Evolutionary conservation across 2,113 vertebrate species (phyloP).

Genomic region (Pelobates fuscus): DNA sequence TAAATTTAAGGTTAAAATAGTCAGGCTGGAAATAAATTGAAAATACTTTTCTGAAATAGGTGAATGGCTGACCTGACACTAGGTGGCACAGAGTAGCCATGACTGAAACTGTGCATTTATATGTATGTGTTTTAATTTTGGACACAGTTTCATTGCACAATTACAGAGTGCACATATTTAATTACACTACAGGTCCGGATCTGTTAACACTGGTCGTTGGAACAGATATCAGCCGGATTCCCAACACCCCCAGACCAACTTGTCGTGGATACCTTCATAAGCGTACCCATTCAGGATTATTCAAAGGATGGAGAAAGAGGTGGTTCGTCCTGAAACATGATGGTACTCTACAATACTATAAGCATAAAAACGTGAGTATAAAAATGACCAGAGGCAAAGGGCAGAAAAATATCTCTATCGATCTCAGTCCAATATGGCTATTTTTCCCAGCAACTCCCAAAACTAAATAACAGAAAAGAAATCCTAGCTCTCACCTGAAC

Average conservation of each 20-base stretch:
- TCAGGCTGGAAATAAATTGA: no score
- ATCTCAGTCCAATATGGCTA: no score
- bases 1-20: no score
- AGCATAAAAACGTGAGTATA: conserved; percentile 80
- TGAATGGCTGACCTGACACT: no score
- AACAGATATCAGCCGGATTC: conserved; percentile 82
- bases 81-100: no score
- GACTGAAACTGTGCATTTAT: no score
- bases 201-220: conserved; percentile 80
- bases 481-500: no score
- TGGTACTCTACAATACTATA: conserved; percentile 83
- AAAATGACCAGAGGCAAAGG: neutral
- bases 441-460: no score
- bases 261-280: conserved; percentile 89
- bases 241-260: conserved; percentile 80
- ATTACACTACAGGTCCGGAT: conserved; percentile 74
- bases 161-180: neutral
- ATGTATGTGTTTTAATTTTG: neutral
- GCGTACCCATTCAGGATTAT: conserved; percentile 78
- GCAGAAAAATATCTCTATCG: neutral
- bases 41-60: no score
- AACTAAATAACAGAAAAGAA: no score
- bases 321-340: conserved; percentile 89
- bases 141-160: neutral
- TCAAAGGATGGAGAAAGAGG: conserved; percentile 92